Conservation (phyloP, 1,140 invertebrate species). For the Ceratosolen fusciceps region DNA sequence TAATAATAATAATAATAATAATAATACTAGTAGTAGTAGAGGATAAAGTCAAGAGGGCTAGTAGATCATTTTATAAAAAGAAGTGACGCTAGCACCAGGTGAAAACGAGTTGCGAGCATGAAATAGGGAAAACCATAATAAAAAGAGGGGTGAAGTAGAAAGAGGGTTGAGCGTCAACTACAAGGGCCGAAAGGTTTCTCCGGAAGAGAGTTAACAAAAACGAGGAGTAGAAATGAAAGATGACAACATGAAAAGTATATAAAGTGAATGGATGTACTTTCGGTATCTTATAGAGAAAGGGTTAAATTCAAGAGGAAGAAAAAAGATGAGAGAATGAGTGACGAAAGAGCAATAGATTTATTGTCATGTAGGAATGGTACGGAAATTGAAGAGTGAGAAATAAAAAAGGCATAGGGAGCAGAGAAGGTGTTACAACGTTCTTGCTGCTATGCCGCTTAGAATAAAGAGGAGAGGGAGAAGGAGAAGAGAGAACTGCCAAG, state of each 20-base stretch:
- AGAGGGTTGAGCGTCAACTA: not conserved
- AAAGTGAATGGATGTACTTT: not conserved
- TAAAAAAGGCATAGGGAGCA: not conserved
- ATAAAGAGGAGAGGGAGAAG: slow-evolving; percentile 30
- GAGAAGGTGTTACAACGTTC: slow-evolving; percentile 18
- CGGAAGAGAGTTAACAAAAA: not conserved
- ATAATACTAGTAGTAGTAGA: not conserved
- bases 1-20: no score
- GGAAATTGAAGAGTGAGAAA: slow-evolving; percentile 7
- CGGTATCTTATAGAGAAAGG: not conserved
- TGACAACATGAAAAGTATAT: not conserved
- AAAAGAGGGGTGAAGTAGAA: not conserved
- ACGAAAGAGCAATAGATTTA: not conserved
- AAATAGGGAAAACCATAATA: not conserved
- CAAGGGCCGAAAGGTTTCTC: not conserved
- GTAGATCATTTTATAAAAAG: not conserved
- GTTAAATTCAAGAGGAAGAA: not conserved
- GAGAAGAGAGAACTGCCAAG: slow-evolving; percentile 48
- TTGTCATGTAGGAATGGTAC: not conserved
- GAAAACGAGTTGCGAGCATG: not conserved
- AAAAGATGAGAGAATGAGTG: not conserved
- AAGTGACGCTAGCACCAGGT: not conserved
- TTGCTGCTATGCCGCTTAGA: not conserved
- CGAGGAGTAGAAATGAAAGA: not conserved
- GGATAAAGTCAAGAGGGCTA: not conserved